A percentile compares a stretch with the other conserved stretches of the same genome.
phyloP scores from a whole-genome alignment of 35 echinoderm and acorn worm genomes.

The Patiria miniata region DNA sequence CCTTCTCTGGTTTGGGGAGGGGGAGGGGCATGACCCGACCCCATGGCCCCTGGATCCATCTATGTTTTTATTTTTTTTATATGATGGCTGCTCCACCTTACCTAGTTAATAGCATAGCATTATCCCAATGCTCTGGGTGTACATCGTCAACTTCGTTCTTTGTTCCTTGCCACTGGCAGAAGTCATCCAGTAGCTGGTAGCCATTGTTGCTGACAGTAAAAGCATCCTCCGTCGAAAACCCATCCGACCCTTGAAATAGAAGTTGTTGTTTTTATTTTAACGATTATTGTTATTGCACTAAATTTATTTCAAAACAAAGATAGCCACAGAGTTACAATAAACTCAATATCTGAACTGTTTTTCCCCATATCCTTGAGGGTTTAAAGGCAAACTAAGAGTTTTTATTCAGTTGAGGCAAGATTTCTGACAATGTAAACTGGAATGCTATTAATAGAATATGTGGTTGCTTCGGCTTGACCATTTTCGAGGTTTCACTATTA shows the following conservation, averaged over 20 bases:
- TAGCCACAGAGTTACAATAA: no score
- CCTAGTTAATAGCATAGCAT: conserved; percentile 79
- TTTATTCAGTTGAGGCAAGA: neutral
- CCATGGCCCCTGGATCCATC: no score
- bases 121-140: conserved; percentile 85
- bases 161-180: conserved; percentile 72
- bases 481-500: no score
- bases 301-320: no score
- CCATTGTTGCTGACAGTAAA: conserved; percentile 26
- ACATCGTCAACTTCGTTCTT: conserved; percentile 63
- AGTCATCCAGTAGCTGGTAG: conserved; percentile 51
- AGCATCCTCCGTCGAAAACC: conserved; percentile 7
- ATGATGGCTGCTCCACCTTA: neutral
- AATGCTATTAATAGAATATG: no score
- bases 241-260: neutral
- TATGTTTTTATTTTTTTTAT: no score
- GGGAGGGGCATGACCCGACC: no score
- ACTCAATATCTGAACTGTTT: no score
- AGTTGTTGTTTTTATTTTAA: no score
- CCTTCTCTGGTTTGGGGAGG: no score
- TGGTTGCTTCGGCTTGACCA: no score
- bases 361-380: neutral
- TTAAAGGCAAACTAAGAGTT: neutral
- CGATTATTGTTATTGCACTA: no score
- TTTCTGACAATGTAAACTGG: neutral